Percentiles rank a stretch among this genome's conserved stretches.
phyloP scores from a whole-genome alignment of 2,888 invertebrate species.

The Lithodes maja region DNA sequence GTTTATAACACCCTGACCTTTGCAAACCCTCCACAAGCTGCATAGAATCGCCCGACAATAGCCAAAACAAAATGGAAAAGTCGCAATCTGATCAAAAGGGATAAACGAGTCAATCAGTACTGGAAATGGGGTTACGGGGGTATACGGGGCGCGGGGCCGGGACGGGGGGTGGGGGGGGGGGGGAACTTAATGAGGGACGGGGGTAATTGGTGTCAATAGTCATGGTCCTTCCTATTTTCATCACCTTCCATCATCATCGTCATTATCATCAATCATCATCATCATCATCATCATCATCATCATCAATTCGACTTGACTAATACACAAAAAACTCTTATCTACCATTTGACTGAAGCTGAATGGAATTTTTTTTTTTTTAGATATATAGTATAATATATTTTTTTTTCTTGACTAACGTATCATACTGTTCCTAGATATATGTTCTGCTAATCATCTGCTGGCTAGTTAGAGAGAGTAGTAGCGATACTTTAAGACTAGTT shows the following conservation, averaged over 20 bases:
- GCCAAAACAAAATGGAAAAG: too few relatives aligned
- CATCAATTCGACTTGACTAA: not conserved
- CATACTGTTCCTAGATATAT: constrained; percentile 25
- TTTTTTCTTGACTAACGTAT: constrained; percentile 24
- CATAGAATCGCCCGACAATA: too few relatives aligned
- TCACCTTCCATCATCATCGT: not conserved
- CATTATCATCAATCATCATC: constrained; percentile 1
- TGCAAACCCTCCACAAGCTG: too few relatives aligned
- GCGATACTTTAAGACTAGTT: constrained; percentile 44
- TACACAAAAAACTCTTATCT: constrained; percentile 2
- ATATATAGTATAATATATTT: constrained; percentile 15
- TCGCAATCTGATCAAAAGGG: too few relatives aligned
- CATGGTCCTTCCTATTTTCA: not conserved
- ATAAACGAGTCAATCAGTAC: not conserved
- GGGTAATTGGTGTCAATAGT: constrained; percentile 4
- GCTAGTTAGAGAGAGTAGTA: constrained; percentile 28
- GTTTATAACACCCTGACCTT: too few relatives aligned
- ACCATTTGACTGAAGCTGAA: constrained; percentile 53
- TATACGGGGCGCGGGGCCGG: not conserved
- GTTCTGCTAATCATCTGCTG: constrained; percentile 52
- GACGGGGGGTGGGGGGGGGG: not conserved
- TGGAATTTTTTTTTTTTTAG: constrained; percentile 47
- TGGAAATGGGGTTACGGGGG: not conserved
- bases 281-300: constrained; percentile 11
- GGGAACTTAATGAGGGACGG: constrained; percentile 2